Conservation (phyloP, 2,888 invertebrate species). For the Petrolisthes cinctipes region DNA sequence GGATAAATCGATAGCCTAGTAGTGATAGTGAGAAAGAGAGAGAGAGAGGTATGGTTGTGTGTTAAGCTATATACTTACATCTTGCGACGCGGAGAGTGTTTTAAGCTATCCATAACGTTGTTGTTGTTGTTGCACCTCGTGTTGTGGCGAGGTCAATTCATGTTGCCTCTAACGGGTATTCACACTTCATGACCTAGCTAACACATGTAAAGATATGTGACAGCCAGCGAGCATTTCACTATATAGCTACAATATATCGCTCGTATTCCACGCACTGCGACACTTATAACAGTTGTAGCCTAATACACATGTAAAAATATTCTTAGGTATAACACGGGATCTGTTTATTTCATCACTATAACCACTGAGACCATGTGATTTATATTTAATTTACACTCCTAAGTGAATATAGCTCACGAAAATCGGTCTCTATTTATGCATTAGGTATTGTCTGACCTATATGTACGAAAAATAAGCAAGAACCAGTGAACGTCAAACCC, state of each 20-base stretch:
- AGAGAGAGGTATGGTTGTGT: neutral
- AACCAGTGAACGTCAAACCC: neutral
- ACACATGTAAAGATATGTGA: neutral
- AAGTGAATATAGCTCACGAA: neutral
- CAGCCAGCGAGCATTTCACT: neutral
- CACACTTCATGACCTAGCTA: neutral
- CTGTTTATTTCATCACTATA: neutral
- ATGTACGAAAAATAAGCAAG: neutral
- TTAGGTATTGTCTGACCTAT: neutral
- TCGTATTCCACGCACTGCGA: neutral
- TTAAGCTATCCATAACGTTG: neutral
- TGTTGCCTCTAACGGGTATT: neutral
- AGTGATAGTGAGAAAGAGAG: neutral
- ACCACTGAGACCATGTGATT: slow-evolving; percentile 10
- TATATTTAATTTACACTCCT: slow-evolving; percentile 5
- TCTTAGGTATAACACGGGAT: neutral
- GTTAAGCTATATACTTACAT: neutral
- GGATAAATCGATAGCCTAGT: neutral
- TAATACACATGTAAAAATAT: no score
- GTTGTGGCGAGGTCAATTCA: neutral
- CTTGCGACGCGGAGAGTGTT: neutral
- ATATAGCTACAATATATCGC: neutral
- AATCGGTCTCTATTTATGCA: neutral
- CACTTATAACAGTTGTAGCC: no score
- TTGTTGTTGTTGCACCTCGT: neutral